Conservation (phyloP, 2,113 vertebrate species). For the Phylloscopus whistleri region DNA sequence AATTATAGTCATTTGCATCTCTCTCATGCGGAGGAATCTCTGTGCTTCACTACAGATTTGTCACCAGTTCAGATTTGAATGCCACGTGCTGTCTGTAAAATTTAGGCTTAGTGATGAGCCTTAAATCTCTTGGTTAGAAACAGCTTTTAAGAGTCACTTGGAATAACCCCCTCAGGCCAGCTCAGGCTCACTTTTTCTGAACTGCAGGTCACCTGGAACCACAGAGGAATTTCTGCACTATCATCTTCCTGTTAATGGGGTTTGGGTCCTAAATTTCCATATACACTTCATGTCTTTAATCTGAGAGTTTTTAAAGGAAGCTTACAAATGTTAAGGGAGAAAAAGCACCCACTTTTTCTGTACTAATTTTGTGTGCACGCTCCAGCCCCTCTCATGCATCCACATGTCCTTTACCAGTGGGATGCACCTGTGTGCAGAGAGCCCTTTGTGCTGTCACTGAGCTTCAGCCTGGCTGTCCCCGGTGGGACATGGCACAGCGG, state of each 20-base stretch:
- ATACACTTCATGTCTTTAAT: background rate
- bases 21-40: background rate
- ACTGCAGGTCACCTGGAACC: background rate
- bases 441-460: background rate
- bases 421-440: background rate
- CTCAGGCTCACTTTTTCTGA: background rate
- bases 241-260: background rate
- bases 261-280: background rate
- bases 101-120: background rate
- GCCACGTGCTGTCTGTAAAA: background rate
- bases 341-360: background rate
- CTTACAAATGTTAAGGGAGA: background rate
- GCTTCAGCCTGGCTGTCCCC: background rate
- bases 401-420: rapidly evolving
- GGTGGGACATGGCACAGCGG: background rate
- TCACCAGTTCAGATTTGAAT: background rate
- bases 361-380: rapidly evolving
- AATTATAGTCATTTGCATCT: background rate
- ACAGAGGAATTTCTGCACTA: background rate
- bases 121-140: background rate
- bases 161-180: background rate
- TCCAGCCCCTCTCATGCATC: background rate
- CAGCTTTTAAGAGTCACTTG: background rate
- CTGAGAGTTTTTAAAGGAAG: background rate
- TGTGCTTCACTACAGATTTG: background rate